Evolutionary conservation across 2,888 invertebrate species (phyloP), one percentile per base, ranked within the genome.

Genomic region (Malthinus seriepunctatus): DNA sequence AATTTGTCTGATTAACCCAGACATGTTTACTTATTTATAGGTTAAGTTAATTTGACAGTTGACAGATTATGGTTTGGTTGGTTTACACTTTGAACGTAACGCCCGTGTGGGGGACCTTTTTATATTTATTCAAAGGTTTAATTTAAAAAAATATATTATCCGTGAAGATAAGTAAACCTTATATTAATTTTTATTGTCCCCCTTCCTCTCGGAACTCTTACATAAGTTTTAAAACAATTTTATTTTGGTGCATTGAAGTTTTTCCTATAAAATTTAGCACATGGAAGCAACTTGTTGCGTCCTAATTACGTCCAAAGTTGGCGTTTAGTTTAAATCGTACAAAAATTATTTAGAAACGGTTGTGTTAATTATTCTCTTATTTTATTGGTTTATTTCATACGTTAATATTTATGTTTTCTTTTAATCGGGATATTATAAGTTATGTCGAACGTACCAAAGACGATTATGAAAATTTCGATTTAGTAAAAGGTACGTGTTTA

Each of bases 401-500:
- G 37, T 46, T 50, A 11, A 31, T 9, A 15, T 48, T 14, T 45
- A 23, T 45, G 11, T 32, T 31, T 32, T 34, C 2, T 8, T 37
- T 39, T 42, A 42, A 42, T 33, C 38, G 47, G 46, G 54, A 38
- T 54, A 54, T 54, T 46, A n/a, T 14, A 54, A 32, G 6, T 9
- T 7, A 23, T 23, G 23, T 8, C 1, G 44, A 42, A 9, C 53
- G 33, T 8, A 32, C 53, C 34, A 53, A 53, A 50, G 50, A 50
- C 33, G 59, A 59, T 8, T 59, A 59, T 15, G 32, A 53, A 38
- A 34, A 54, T 54, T 54, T 59, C 38, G 54, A 59, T 33, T 1
- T 3, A 33, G 14, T 50, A 14, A 33, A 5, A 39, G 46, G 52
- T 15, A 2, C 14, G 15, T 15, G 14, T 42, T 6, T 42, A 42